These are phyloP conservation scores for Sebastes nivosus DNA, from an alignment of 2,797 vertebrate genomes.

Conservation along the genomic window DNA sequence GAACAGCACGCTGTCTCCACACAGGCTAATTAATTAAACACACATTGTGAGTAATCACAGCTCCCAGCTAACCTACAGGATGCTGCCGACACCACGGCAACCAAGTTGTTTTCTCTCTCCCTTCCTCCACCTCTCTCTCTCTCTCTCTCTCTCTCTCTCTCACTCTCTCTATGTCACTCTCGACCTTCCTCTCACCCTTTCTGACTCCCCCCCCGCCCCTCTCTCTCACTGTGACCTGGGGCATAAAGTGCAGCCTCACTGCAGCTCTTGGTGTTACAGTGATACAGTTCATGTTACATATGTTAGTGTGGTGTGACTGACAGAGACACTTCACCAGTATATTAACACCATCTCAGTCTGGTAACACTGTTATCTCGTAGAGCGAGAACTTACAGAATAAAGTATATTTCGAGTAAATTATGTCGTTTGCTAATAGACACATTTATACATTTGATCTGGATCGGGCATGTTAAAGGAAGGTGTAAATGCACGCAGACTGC, in stretches of 20 bases:
- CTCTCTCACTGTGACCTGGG: slow-evolving; percentile 7
- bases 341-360: slow-evolving; percentile 36
- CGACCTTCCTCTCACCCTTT: slow-evolving; percentile 24
- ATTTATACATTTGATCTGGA: background rate
- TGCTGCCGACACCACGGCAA: slow-evolving; percentile 77
- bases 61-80: slow-evolving; percentile 69
- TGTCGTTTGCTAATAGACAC: background rate
- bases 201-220: background rate
- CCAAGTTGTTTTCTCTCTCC: slow-evolving; percentile 69
- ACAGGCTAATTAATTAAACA: slow-evolving; percentile 81
- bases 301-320: slow-evolving; percentile 33
- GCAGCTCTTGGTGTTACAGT: slow-evolving; percentile 13
- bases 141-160: slow-evolving; percentile 14
- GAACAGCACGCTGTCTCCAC: slow-evolving; percentile 67
- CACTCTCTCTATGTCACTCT: background rate
- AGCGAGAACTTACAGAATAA: background rate
- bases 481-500: background rate
- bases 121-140: slow-evolving; percentile 38
- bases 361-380: background rate
- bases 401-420: background rate
- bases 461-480: background rate
- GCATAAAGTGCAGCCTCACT: slow-evolving; percentile 21
- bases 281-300: slow-evolving; percentile 32
- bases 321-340: background rate
- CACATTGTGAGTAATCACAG: slow-evolving; percentile 78